A percentile compares a stretch with the other conserved stretches of the same genome.
phyloP scores from a whole-genome alignment of 1,140 invertebrate species.

The Bombus affinis region DNA sequence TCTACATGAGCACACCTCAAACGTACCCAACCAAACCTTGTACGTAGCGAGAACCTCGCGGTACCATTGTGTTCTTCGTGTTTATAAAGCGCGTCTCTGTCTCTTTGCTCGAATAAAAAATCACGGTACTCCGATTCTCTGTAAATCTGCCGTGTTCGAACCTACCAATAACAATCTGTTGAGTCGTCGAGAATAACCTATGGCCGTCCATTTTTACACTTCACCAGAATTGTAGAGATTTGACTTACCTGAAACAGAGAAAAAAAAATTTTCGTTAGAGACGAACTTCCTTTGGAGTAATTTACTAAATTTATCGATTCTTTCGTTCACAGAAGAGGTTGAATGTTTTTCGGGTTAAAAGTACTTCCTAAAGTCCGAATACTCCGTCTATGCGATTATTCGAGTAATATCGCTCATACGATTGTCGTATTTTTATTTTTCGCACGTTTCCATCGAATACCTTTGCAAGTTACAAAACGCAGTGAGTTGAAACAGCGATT shows the following conservation, averaged over 20 bases:
- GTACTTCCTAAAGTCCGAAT: neutral
- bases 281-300: neutral
- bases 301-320: neutral
- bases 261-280: neutral
- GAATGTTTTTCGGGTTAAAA: neutral
- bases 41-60: conserved; percentile 56
- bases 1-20: conserved; percentile 83
- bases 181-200: fast-evolving
- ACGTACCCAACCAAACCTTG: conserved; percentile 78
- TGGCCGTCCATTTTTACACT: neutral
- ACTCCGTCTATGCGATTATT: too few relatives aligned
- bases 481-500: too few relatives aligned
- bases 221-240: neutral
- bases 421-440: too few relatives aligned
- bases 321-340: neutral
- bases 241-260: conserved; percentile 60
- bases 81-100: conserved; percentile 63
- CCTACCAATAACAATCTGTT: neutral
- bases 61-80: conserved; percentile 58
- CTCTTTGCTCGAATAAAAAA: conserved; percentile 15
- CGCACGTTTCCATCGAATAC: too few relatives aligned
- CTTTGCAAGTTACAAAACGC: too few relatives aligned
- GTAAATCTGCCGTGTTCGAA: neutral
- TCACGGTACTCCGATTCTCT: neutral
- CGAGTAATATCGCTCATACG: too few relatives aligned